Evolutionary conservation across 2,113 vertebrate species (phyloP), one percentile per base, ranked within the genome.

Genomic region (Cavia aperea): DNA sequence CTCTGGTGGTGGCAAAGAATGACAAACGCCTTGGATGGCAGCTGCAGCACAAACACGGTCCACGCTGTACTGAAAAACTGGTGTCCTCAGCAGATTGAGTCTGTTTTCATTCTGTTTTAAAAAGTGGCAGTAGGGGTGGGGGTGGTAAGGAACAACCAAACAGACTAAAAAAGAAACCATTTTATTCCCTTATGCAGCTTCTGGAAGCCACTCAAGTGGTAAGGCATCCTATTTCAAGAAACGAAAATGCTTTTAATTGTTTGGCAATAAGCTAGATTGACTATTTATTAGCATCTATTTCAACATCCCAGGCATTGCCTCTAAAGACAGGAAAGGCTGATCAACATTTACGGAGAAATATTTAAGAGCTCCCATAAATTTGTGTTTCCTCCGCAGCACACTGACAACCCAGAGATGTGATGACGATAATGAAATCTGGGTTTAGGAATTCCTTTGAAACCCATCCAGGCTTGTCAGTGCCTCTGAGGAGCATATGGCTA

Each of bases 391-490:
- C 65, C 92, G 68, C 94, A 90, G 93, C 88, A 58, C 88, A 54
- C 81, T 82, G 62, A 90, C 93, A 92, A 88, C 62, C 91, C 68
- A 0, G 95, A 96, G 91, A 96, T 31, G 84, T 49, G 81, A 92
- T 95, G 95, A 97, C 73, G 95, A 95, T 46, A 85, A 89, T 82
- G 86, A 95, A 93, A 94, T 94, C 94, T 92, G 91, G 87, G 91
- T 94, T 95, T 96, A 73, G 96, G 96, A 95, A 97, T 97, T 96
- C 96, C 96, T 96, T 96, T 97, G 96, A 95, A 96, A 92, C 33
- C 0, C 2, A 63, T 94, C 96, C 96, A 97, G 93, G 91, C 81
- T 95, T 89, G 84, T 96, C 95, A 96, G 94, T 81, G 95, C 91
- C 94, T 95, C 46, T 89, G 84, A 89, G 81, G 94, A 96, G 78